Evolutionary conservation across 2,113 vertebrate genomes (phyloP), one percentile per base, ranked within the genome.

Genomic region (Odocoileus virginianus): DNA sequence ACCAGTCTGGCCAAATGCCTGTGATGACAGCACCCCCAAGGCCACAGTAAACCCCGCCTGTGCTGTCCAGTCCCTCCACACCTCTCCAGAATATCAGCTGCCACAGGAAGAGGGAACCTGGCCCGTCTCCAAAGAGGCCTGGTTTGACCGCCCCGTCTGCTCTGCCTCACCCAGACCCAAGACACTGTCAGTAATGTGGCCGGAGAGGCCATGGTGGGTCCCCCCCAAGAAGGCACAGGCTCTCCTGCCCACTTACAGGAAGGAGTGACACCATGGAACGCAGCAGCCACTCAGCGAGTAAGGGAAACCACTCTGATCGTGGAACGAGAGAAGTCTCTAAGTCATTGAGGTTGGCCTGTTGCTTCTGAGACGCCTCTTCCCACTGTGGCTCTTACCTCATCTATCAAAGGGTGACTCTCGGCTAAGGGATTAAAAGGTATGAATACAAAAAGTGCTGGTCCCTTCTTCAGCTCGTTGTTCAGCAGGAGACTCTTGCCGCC

Each of bases 401-500:
- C 99, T 76, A 99, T 98, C 30, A 99, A 93, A 50, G 99, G 99
- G 89, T 99, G 99, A 84, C 96, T 98, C 94, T 99, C 98, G 7
- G 98, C 98, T 90, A 99, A 98, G 0, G 99, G 99, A 97, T 99
- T 97, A 60, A 99, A 99, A 13, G 99, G 99, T 92, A 99, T 97
- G 97, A 99, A 99, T 55, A 99, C 97, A 67, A 99, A 99, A 74
- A 99, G 99, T 2, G 99, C 99, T 0, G 99, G 99, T 64, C 99
- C 99, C 98, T 99, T 99, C 96, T 98, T 99, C 95, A 99, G 99
- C 97, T 99, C 99, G 1, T 98, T 99, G 96, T 99, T 99, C 82
- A 99, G 98, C 50, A 99, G 98, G 52, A 99, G 99, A 92, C 99
- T 99, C 99, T 99, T 99, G 45, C 99, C 99, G 33, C 99, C 99